Evolutionary conservation across 2,113 vertebrate species (phyloP).

Genomic region (Ginglymostoma cirratum): DNA sequence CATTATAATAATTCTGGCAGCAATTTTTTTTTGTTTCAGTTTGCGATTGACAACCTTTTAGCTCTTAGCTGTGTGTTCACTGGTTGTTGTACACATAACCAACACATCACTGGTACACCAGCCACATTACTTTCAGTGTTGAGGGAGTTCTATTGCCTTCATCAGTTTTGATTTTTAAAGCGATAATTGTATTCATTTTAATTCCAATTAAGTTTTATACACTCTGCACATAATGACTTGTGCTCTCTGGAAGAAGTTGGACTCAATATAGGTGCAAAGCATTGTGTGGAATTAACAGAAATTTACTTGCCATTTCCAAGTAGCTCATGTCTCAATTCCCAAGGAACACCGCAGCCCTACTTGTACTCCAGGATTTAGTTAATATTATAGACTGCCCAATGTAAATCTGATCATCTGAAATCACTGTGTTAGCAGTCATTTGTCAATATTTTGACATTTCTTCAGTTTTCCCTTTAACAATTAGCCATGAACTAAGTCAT

Average conservation of each 20-base stretch:
- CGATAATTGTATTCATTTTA: neutral
- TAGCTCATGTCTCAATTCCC: neutral
- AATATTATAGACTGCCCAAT: neutral
- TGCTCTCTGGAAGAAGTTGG: neutral
- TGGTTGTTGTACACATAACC: neutral
- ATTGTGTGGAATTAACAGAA: neutral
- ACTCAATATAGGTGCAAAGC: neutral
- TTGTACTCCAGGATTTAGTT: neutral
- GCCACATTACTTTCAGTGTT: neutral
- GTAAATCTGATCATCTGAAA: neutral
- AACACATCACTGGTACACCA: neutral
- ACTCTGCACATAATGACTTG: neutral
- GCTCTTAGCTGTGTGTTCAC: neutral
- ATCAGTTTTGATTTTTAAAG: neutral
- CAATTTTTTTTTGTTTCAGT: no score
- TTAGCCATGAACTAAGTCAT: neutral
- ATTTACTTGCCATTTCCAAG: neutral
- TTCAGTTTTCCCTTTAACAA: neutral
- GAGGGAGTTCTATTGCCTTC: neutral
- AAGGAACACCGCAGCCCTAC: neutral
- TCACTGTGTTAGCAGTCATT: neutral
- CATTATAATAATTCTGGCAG: no score
- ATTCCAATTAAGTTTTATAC: neutral
- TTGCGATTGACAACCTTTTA: neutral
- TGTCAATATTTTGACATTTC: neutral